Evolutionary conservation across 2,113 vertebrate species (phyloP), one percentile per base, ranked within the genome.

Genomic region (Phyllopteryx taeniolatus): DNA sequence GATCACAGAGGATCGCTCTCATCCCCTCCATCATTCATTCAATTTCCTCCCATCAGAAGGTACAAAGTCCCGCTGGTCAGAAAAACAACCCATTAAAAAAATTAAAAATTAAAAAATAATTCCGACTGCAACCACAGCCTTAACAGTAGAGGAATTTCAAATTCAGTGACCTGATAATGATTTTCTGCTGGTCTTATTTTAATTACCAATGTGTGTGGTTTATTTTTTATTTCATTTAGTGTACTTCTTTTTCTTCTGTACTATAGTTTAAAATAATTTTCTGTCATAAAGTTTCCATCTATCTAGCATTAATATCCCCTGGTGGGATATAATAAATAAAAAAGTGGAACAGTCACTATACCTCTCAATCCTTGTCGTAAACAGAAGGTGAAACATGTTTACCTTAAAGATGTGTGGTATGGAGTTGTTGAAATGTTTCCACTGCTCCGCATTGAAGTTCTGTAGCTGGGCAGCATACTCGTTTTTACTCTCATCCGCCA

Each of bases 381-480:
- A 53, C 15, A 53, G 15, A 53, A 19, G 49, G 17, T 19, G 17
- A 53, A 53, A 53, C 49, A 53, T 53, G 17, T 53, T 79, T 91
- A 98, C 98, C 96, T 98, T 98, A 77, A 98, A 99, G 88, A 99
- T 97, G 87, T 97, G 95, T 75, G 98, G 98, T 86, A 99, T 96
- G 77, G 96, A 92, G 61, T 94, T 91, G 69, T 98, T 95, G 90
- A 96, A 99, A 91, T 99, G 97, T 83, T 98, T 98, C 91, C 98
- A 95, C 84, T 99, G 98, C 62, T 99, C 98, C 0, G 90, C 93
- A 76, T 99, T 99, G 70, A 96, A 99, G 88, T 93, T 96, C 79
- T 99, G 98, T 54, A 99, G 93, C 44, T 99, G 97, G 68, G 97
- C 95, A 4, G 98, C 98, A 64, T 99, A 99, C 74, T 99, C 97